Conservation (phyloP, 2,113 vertebrate genomes). For the Coptodon bakossiorum region DNA sequence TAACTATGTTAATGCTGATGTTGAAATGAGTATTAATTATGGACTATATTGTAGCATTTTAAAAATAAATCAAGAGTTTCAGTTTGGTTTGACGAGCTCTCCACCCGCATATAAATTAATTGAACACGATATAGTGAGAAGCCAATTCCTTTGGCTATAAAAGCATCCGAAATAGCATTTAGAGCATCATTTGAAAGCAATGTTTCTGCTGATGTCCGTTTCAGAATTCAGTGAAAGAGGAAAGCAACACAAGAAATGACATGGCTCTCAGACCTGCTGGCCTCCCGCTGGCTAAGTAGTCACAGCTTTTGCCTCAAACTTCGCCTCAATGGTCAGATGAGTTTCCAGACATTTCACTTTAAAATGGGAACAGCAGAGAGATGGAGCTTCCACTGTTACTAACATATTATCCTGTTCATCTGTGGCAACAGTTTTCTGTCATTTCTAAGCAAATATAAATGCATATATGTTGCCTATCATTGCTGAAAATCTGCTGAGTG, state of each 20-base stretch:
- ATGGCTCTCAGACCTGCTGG: not conserved
- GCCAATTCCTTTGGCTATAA: not conserved
- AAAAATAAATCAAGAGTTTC: not conserved
- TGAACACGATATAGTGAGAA: not conserved
- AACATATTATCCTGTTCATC: not conserved
- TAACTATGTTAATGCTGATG: not conserved
- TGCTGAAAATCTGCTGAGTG: not conserved
- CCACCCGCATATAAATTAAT: not conserved
- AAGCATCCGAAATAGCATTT: not conserved
- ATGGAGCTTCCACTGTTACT: not conserved
- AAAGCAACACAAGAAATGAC: not conserved
- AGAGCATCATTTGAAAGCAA: not conserved
- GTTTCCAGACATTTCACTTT: conserved; percentile 47
- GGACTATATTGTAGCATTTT: fast-evolving
- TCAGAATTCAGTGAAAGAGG: not conserved
- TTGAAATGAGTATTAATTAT: not conserved
- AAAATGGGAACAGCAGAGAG: conserved; percentile 19
- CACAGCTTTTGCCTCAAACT: conserved; percentile 22
- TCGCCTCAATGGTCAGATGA: conserved; percentile 44
- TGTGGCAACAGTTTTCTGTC: not conserved
- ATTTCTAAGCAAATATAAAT: not conserved
- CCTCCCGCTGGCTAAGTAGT: conserved; percentile 42
- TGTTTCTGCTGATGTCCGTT: not conserved
- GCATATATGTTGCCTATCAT: not conserved
- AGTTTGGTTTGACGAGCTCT: not conserved